Evolutionary conservation across 2,113 vertebrate species (phyloP).

Genomic region (Eolophus roseicapilla): DNA sequence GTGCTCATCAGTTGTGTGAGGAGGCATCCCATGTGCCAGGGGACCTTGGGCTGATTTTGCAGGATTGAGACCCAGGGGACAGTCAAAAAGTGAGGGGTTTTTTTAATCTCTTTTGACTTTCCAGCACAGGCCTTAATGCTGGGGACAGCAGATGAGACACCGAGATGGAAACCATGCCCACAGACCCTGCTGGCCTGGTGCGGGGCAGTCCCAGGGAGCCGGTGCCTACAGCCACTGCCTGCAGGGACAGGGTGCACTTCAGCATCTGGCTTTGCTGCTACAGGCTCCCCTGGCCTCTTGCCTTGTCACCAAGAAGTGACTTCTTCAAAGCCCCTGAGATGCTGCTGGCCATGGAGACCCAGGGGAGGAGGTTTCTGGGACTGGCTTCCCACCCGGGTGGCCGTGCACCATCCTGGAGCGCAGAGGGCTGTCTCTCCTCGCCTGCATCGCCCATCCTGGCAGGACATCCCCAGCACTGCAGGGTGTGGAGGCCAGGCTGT

Average conservation of each 20-base stretch:
- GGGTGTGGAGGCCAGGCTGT: not conserved
- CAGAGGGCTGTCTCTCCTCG: not conserved
- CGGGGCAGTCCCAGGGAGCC: not conserved
- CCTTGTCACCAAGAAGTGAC: not conserved
- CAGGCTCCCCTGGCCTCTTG: not conserved
- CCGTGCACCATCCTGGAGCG: not conserved
- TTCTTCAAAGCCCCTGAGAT: not conserved
- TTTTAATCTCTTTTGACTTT: not conserved
- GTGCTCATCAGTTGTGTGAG: not conserved
- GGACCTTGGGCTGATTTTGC: not conserved
- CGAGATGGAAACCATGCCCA: not conserved
- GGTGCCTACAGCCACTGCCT: not conserved
- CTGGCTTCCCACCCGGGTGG: accelerated
- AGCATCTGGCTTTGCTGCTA: not conserved
- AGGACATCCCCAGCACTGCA: not conserved
- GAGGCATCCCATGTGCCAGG: not conserved
- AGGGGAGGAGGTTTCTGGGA: not conserved
- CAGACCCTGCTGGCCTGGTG: accelerated
- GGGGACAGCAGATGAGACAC: not conserved
- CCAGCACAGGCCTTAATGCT: not conserved
- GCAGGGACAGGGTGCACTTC: not conserved
- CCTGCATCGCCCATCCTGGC: accelerated
- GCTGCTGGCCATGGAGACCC: not conserved
- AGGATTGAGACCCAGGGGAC: not conserved
- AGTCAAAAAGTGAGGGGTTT: accelerated